Base-by-base conservation (phyloP, 2,113 vertebrate species). In the Leucopternis melanops region DNA sequence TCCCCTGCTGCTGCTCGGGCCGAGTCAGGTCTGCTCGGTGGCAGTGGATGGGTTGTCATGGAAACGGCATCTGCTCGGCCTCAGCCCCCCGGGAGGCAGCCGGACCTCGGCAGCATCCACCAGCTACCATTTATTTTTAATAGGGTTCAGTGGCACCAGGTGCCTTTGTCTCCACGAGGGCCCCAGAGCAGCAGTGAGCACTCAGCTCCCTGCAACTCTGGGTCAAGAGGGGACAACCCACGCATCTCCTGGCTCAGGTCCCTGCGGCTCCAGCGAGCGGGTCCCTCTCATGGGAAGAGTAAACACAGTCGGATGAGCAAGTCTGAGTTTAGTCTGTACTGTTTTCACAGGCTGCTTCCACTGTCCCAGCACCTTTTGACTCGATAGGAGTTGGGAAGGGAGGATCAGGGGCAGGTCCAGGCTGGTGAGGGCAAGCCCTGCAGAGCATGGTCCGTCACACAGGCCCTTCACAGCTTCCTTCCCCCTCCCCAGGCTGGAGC, bases 61-160 rank as follows among this genome's bases (percentile, higher is more conserved):
- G 97, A 91, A 92, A 98, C 75, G 4, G 92, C 94, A 95, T 97
- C 97, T 94, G 91, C 93, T 97, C 11, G 6, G 95, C 89, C 96
- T 79, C 8, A 7, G 49, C 71, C 93, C 95, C 96, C 92, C 36
- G 42, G 71, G 90, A 96, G 66, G 88, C 91, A 86, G 94, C 87
- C 0, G 21, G 94, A 96, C 94, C 86, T 72, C 78, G 3, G 50
- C 86, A 87, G 85, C 78, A 77, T 74, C 83, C 57, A 0, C 88
- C 3, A 0, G 47, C 81, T 36, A 49, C 94, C 92, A 45, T 92
- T 94, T 74, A 73, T 91, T 96, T 92, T 92, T 87, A 82, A 88
- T 86, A 38, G 88, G 74, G 95, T 67, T 96, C 83, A 82, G 94
- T 22, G 8, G 50, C 13, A 1, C 63, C 1, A 5, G 13, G 77